Evolutionary conservation across 92 coral and sea anemone genomes (phyloP), one percentile per base, ranked within the genome.

Genomic region (Nematostella vectensis): DNA sequence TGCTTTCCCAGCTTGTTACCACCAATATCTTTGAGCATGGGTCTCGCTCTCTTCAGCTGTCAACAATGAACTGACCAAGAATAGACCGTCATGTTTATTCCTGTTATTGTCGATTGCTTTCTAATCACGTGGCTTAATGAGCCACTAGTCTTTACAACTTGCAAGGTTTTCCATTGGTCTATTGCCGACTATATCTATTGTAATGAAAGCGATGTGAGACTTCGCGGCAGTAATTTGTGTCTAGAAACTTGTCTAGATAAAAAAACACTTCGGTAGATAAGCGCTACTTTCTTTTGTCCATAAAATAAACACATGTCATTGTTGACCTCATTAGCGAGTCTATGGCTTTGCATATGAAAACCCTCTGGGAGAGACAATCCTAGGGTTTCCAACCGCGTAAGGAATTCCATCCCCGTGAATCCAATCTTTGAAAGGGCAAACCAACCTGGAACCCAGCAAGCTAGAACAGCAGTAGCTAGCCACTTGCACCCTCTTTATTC

Each of bases 61-160:
- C 51, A 45, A 45, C 23, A 45, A 45, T 45, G 4, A 10, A 4
- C 51, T 6, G 11, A 4, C 18, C 12, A 4, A 19, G 23, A 45
- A 45, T 22, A 22, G 18, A 45, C 9, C 11, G 23, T 11, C 66
- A n/a, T 55, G 63, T 66, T 65, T 37, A 65, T 53, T 54, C 25
- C 43, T 25, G 72, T 54, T 50, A 15, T 63, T 43, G 47, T 36
- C 61, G 48, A 28, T 21, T 66, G 47, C 55, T 26, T 1, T 45
- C 42, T 4, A 3, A 47, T 66, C 72, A 66, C 83, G 77, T 54
- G 83, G 76, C 28, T 21, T 56, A 2, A 53, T 24, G 21, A 20
- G 66, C n/a, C n/a, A n/a, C n/a, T n/a, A n/a, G n/a, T n/a, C n/a
- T n/a, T n/a, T n/a, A n/a, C n/a, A n/a, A n/a, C n/a, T n/a, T n/a